phyloP scores from a whole-genome alignment of 1,140 invertebrate species.

The Diplogasteroides magnus region DNA sequence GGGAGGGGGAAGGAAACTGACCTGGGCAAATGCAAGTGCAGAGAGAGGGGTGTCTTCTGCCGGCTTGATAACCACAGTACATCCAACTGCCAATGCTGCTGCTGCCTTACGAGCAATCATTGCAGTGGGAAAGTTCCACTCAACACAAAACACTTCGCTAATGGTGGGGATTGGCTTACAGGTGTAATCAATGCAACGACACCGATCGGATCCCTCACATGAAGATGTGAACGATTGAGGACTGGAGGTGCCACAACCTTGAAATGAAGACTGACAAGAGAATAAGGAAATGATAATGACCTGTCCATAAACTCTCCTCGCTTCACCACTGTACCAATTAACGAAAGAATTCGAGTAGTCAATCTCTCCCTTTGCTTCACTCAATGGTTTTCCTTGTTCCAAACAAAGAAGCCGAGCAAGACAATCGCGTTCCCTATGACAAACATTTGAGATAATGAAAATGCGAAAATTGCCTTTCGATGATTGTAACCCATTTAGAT shows the following conservation, averaged over 20 bases:
- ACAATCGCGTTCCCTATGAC: constrained; percentile 33
- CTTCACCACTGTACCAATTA: constrained; percentile 94
- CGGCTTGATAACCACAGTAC: constrained; percentile 89
- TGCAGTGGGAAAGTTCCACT: constrained; percentile 96
- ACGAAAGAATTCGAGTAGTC: constrained; percentile 85
- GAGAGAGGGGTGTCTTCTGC: constrained; percentile 92
- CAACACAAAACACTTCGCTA: constrained; percentile 36
- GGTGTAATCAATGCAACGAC: constrained; percentile 92
- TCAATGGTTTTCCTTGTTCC: constrained; percentile 75
- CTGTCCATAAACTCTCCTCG: constrained; percentile 81
- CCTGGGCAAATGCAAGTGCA: constrained; percentile 74
- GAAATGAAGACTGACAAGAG: background rate
- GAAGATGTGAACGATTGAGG: constrained; percentile 73
- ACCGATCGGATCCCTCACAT: constrained; percentile 84
- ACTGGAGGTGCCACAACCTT: constrained; percentile 66
- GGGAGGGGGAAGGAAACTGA: no score
- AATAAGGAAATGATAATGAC: constrained; percentile 58
- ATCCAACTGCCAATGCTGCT: constrained; percentile 86
- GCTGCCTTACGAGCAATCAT: constrained; percentile 94
- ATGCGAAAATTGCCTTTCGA: constrained; percentile 29
- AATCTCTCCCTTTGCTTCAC: constrained; percentile 81
- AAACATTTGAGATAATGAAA: constrained; percentile 45
- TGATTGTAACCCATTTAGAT: constrained; percentile 29
- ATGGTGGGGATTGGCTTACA: no score
- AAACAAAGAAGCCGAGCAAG: constrained; percentile 44